phyloP scores from a whole-genome alignment of 2,113 vertebrate genomes.

The Vulpes vulpes region DNA sequence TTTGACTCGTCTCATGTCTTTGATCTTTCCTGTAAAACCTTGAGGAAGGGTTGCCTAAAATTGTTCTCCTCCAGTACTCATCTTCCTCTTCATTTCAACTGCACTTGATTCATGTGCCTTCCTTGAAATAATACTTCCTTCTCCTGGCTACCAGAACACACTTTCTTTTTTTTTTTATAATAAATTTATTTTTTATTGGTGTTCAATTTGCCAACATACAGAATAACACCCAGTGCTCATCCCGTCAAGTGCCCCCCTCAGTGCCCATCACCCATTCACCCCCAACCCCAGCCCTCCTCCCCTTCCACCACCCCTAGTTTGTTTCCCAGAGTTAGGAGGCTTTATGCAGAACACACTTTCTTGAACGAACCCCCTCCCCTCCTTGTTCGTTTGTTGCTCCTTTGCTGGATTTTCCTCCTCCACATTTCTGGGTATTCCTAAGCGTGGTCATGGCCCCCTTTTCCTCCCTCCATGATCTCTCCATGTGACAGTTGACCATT shows the following conservation, averaged over 20 bases:
- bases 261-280: too few relatives aligned
- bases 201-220: too few relatives aligned
- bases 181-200: too few relatives aligned
- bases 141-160: neutral
- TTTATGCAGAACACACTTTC: neutral
- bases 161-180: too few relatives aligned
- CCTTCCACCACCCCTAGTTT: too few relatives aligned
- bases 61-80: neutral
- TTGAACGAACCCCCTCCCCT: neutral
- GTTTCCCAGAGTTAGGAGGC: too few relatives aligned
- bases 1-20: constrained; percentile 16
- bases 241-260: too few relatives aligned
- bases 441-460: neutral
- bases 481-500: neutral
- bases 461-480: neutral
- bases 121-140: neutral
- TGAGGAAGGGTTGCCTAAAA: neutral
- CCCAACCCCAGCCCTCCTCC: too few relatives aligned
- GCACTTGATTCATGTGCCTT: neutral
- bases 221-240: too few relatives aligned
- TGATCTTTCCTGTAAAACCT: constrained; percentile 31
- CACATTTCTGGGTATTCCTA: neutral
- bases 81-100: neutral
- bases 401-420: neutral
- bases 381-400: neutral